Conservation (phyloP, 2,797 vertebrate genomes). For the Neostethus bicornis region DNA sequence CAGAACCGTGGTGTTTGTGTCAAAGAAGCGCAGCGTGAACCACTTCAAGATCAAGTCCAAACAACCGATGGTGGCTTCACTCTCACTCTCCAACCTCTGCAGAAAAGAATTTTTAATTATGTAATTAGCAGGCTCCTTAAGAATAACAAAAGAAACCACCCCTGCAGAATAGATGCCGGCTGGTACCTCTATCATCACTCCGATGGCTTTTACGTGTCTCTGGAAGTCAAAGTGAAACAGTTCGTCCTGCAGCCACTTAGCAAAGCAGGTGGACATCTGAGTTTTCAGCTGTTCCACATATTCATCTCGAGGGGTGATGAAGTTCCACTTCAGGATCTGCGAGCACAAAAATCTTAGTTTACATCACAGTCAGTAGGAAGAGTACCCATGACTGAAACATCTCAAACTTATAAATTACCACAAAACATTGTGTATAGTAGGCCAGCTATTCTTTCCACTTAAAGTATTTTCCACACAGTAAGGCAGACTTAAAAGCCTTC, state of each 20-base stretch:
- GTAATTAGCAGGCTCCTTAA: neutral
- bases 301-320: constrained; percentile 93
- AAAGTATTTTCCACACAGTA: too few relatives aligned
- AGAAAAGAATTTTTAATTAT: constrained; percentile 5
- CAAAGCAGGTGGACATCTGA: constrained; percentile 92
- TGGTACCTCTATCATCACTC: constrained; percentile 92
- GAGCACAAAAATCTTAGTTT: neutral
- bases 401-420: too few relatives aligned
- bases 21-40: constrained; percentile 96
- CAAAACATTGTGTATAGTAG: too few relatives aligned
- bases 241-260: constrained; percentile 95
- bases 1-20: constrained; percentile 96
- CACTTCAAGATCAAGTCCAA: constrained; percentile 96
- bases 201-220: constrained; percentile 93
- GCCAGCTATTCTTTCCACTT: too few relatives aligned
- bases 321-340: constrained; percentile 98
- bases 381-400: too few relatives aligned
- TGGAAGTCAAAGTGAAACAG: constrained; percentile 98
- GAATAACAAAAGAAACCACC: too few relatives aligned
- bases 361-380: too few relatives aligned
- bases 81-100: constrained; percentile 92
- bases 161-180: neutral
- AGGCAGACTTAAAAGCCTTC: too few relatives aligned
- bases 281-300: constrained; percentile 96
- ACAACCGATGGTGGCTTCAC: constrained; percentile 90